Conservation (phyloP, 2,797 vertebrate genomes). For the Remorina albescens region DNA sequence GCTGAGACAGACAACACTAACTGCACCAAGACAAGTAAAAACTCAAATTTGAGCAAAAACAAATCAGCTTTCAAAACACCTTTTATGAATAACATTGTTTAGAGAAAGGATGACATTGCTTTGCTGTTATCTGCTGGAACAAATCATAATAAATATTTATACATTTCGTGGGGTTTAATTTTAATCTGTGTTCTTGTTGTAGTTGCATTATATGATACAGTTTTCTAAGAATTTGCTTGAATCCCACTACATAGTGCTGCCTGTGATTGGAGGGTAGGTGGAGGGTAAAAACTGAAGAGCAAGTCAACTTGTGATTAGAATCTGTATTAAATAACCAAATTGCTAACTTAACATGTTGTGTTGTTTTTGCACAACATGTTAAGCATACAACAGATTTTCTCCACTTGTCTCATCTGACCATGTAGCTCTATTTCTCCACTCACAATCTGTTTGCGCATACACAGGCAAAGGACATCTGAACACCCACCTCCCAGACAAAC, state of each 20-base stretch:
- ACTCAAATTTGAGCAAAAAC: constrained; percentile 21
- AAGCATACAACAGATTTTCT: constrained; percentile 61
- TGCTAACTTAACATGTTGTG: neutral
- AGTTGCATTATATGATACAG: neutral
- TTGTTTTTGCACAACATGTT: constrained; percentile 10
- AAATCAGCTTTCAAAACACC: constrained; percentile 24
- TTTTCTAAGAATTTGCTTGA: constrained; percentile 35
- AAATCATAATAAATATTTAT: constrained; percentile 36
- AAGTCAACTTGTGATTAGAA: constrained; percentile 37
- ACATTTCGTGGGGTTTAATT: constrained; percentile 35
- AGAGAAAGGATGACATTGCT: constrained; percentile 16
- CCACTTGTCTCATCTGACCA: constrained; percentile 63
- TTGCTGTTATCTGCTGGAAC: constrained; percentile 26
- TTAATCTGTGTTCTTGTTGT: constrained; percentile 6
- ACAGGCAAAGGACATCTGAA: constrained; percentile 71
- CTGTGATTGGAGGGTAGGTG: constrained; percentile 37
- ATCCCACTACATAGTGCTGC: constrained; percentile 4
- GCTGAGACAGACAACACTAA: constrained; percentile 6
- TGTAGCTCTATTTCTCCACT: constrained; percentile 63
- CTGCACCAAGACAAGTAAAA: constrained; percentile 20
- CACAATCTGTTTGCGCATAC: constrained; percentile 76
- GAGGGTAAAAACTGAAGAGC: constrained; percentile 12
- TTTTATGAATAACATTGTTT: constrained; percentile 24
- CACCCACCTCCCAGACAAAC: constrained; percentile 62
- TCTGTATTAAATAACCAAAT: constrained; percentile 24